phyloP scores from a whole-genome alignment of 2,113 vertebrate genomes.

The Procapra przewalskii region DNA sequence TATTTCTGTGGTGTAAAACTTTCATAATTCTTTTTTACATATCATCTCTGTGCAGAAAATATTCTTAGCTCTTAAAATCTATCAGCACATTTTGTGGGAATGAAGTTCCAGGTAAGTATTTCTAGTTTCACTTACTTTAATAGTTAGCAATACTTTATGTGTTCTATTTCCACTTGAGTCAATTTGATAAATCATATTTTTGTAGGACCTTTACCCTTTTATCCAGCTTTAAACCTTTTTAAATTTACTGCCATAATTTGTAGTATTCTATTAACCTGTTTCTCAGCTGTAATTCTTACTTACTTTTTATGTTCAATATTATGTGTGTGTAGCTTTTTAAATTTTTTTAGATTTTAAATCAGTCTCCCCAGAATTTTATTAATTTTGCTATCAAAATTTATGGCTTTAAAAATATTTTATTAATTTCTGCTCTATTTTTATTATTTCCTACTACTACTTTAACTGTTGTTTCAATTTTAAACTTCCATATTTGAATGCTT shows the following conservation, averaged over 20 bases:
- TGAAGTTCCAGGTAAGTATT: not conserved
- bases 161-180: not conserved
- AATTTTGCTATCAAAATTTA: not conserved
- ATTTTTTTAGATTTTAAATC: not conserved
- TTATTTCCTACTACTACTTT: not conserved
- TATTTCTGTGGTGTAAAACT: not conserved
- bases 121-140: not conserved
- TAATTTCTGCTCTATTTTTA: not conserved
- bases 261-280: not conserved
- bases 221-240: not conserved
- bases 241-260: not conserved
- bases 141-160: not conserved
- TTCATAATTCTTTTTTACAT: not conserved
- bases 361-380: not conserved
- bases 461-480: not conserved
- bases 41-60: not conserved
- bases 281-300: not conserved
- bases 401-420: not conserved
- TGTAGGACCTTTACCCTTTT: not conserved
- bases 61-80: not conserved
- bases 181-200: conserved; percentile 28
- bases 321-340: not conserved
- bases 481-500: not conserved
- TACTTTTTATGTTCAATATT: not conserved
- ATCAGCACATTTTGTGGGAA: not conserved